Evolutionary conservation across 2,888 invertebrate genomes (phyloP), one percentile per base, ranked within the genome.

Genomic region (Sinohyriopsis cumingii): DNA sequence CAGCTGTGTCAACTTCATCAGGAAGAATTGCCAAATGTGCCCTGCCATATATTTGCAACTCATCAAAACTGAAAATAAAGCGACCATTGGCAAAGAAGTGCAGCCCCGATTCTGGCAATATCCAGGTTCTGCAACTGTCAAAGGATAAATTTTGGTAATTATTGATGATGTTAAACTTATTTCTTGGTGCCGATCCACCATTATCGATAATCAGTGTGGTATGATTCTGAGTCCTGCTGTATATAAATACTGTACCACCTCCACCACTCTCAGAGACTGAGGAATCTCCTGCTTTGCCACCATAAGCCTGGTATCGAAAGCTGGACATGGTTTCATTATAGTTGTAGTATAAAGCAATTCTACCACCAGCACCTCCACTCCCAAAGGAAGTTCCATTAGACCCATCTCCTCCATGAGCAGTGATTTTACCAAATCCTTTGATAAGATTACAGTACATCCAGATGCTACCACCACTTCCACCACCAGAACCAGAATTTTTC

Each of bases 401-500:
- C 6, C 83, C 82, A 59, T 72, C 67, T 7, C 85, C 85, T 28
- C 85, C 85, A 73, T 83, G 76, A 69, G 82, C 79, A 0, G 79
- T 74, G 28, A 86, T 82, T 33, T 73, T 76, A 12, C 85, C 85
- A 67, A 84, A 86, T 0, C 85, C 85, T 67, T 81, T 74, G 33
- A 86, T 78, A 12, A 69, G 62, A 55, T 81, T 70, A 71, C 81
- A 81, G 67, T 75, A 81, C 77, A 86, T 81, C 84, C 82, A 82
- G n/a, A 86, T 76, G 65, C 82, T 82, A 6, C 85, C 85, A 25
- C 85, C 85, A 62, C 82, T 82, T 15, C 85, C 85, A 19, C 85
- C 85, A 20, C 82, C 84, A 18, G 79, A 77, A 15, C 74, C 76
- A 22, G 62, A 68, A 28, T 63, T 65, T 15, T 15, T 45, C 45